Conservation (phyloP, 1,140 invertebrate species). For the Ips typographus region DNA sequence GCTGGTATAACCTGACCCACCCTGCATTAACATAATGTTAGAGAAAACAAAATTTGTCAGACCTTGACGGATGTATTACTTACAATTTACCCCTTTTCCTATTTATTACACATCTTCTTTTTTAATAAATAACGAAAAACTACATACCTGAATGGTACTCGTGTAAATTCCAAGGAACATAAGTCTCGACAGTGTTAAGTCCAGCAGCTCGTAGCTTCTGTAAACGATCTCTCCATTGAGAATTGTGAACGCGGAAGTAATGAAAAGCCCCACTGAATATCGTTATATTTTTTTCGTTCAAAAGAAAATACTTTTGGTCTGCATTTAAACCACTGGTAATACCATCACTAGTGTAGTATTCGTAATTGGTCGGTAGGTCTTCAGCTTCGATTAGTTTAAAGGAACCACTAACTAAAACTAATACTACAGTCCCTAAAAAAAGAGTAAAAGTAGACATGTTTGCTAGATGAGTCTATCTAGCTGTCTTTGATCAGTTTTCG, state of each 20-base stretch:
- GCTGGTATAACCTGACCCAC: too few relatives aligned
- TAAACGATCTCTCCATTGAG: conserved; percentile 57
- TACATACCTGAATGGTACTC: conserved; percentile 61
- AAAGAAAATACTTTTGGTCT: conserved; percentile 41
- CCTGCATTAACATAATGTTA: too few relatives aligned
- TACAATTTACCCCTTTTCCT: too few relatives aligned
- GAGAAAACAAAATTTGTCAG: too few relatives aligned
- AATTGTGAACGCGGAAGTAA: conserved; percentile 82
- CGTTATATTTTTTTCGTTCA: conserved; percentile 46
- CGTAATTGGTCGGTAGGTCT: conserved; percentile 43
- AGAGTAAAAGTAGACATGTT: too few relatives aligned
- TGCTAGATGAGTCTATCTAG: too few relatives aligned
- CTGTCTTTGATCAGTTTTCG: too few relatives aligned
- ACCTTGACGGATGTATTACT: too few relatives aligned
- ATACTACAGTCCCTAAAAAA: too few relatives aligned
- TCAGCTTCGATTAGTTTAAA: background rate
- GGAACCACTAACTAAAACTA: too few relatives aligned
- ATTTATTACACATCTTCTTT: background rate
- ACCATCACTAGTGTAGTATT: conserved; percentile 45
- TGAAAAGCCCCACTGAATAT: conserved; percentile 76
- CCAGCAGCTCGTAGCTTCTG: conserved; percentile 78
- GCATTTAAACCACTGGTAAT: conserved; percentile 42
- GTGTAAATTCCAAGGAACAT: conserved; percentile 93
- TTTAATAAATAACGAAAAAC: background rate
- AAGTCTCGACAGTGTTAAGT: conserved; percentile 89